phyloP scores from a whole-genome alignment of 2,113 vertebrate species.

The Falcunculus frontatus region DNA sequence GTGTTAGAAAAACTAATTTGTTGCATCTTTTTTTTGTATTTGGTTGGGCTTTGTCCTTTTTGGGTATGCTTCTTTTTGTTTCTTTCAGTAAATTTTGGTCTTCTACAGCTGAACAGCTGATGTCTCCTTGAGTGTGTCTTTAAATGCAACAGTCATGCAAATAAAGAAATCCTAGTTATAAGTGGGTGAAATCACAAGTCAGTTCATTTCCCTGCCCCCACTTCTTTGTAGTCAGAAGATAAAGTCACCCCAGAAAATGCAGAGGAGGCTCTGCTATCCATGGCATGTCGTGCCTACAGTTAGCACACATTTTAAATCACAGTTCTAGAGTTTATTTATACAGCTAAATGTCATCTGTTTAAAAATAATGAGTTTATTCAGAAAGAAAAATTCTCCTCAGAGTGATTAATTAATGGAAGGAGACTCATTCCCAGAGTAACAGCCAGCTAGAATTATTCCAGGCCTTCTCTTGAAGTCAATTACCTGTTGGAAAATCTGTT shows the following conservation, averaged over 20 bases:
- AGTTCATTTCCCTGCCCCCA: background rate
- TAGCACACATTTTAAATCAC: slow-evolving; percentile 41
- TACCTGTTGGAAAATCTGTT: slow-evolving; percentile 57
- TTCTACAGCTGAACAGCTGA: background rate
- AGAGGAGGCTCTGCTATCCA: slow-evolving; percentile 41
- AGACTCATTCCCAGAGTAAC: slow-evolving; percentile 11
- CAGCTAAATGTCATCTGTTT: slow-evolving; percentile 43
- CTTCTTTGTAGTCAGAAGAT: slow-evolving; percentile 39
- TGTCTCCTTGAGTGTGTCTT: background rate
- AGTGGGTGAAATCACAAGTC: slow-evolving; percentile 16
- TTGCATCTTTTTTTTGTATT: background rate
- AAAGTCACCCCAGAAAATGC: slow-evolving; percentile 45
- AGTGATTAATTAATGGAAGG: slow-evolving; percentile 54
- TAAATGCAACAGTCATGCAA: background rate
- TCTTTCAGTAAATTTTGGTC: background rate
- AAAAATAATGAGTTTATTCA: slow-evolving; percentile 56
- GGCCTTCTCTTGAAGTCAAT: slow-evolving; percentile 24
- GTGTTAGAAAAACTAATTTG: background rate
- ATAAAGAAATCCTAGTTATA: background rate
- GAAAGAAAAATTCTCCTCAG: slow-evolving; percentile 1
- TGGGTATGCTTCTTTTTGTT: background rate
- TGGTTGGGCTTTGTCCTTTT: background rate
- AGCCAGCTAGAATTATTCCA: slow-evolving; percentile 51
- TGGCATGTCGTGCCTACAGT: background rate
- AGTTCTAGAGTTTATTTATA: slow-evolving; percentile 34